Evolutionary conservation across 2,888 invertebrate genomes (phyloP), one percentile per base, ranked within the genome.

Genomic region (Caenorhabditis drosophilae): DNA sequence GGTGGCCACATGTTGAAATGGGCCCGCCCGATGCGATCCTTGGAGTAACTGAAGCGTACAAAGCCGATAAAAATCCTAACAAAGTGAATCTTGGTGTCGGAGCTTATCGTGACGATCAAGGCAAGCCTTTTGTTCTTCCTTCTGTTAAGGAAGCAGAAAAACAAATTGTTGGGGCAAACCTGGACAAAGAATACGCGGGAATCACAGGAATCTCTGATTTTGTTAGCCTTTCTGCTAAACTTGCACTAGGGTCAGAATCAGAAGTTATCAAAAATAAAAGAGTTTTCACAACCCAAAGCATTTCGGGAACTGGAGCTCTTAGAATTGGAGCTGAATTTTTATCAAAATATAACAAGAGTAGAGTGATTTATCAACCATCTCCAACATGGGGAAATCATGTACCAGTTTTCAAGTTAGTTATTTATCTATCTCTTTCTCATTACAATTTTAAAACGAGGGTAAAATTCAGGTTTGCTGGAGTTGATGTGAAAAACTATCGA

Each of bases 321-420:
- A 89, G 93, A 59, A 88, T 97, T 47, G 98, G 96, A 26, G 90
- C 91, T 38, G 91, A 90, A 66, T 97, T 94, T 85, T 86, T 96
- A 63, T 89, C 75, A 34, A 83, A 89, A 73, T 92, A 90, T 85
- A 72, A 81, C 50, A 88, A 90, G 34, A 88, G 87, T 75, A 93
- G 93, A 86, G 90, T 90, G 64, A 84, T 88, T 47, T 96, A 92
- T 87, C 81, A 97, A 74, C 96, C 98, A 4, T 87, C 88, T 1
- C 98, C 98, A 4, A 90, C 97, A 0, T 99, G 98, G 98, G 97
- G 97, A 51, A 99, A 99, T 85, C 98, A 99, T 84, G 90, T 89
- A 0, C 94, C 95, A 52, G 89, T 98, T 82, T 94, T 96, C 86
- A 93, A 91, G 87, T 86, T 78, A 81, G 83, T 31, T 20, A n/a